Conservation (phyloP, 37 sponge, comb jelly and placozoan genomes). For the Geodia barretti region DNA sequence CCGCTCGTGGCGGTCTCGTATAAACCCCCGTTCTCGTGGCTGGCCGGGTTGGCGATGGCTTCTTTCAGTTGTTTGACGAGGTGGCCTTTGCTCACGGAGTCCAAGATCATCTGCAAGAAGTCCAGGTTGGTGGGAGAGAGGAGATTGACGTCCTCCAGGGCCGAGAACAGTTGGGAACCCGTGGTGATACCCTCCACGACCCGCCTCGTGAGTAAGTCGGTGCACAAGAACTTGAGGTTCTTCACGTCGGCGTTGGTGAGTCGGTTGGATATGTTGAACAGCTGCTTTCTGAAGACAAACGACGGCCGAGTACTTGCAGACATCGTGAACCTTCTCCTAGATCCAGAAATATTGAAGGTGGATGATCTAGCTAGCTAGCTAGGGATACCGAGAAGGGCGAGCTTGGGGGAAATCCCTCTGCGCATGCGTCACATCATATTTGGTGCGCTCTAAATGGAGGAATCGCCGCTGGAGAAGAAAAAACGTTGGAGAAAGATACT, state of each 20-base stretch:
- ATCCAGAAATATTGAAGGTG: too few relatives aligned
- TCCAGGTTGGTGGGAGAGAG: too few relatives aligned
- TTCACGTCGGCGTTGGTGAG: neutral
- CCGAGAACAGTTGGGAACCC: neutral
- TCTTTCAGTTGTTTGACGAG: too few relatives aligned
- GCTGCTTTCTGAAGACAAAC: conserved; percentile 5
- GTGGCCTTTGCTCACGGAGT: too few relatives aligned
- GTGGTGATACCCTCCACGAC: neutral
- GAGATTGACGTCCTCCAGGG: too few relatives aligned
- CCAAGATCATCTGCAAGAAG: too few relatives aligned
- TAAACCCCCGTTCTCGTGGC: too few relatives aligned
- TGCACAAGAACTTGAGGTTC: neutral
- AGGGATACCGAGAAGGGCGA: too few relatives aligned
- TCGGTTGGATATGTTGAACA: conserved; percentile 2
- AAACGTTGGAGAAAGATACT: conserved; percentile 72
- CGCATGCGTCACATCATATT: neutral
- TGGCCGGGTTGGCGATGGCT: too few relatives aligned
- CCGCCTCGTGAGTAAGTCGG: neutral
- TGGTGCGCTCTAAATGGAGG: neutral
- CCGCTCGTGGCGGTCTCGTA: too few relatives aligned
- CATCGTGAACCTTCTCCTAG: neutral
- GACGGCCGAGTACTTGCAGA: too few relatives aligned
- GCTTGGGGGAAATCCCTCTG: conserved; percentile 4
- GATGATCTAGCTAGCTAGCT: too few relatives aligned
- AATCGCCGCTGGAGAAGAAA: neutral